phyloP scores from a whole-genome alignment of 2,113 vertebrate genomes.

The Nothocercus nigrocapillus region DNA sequence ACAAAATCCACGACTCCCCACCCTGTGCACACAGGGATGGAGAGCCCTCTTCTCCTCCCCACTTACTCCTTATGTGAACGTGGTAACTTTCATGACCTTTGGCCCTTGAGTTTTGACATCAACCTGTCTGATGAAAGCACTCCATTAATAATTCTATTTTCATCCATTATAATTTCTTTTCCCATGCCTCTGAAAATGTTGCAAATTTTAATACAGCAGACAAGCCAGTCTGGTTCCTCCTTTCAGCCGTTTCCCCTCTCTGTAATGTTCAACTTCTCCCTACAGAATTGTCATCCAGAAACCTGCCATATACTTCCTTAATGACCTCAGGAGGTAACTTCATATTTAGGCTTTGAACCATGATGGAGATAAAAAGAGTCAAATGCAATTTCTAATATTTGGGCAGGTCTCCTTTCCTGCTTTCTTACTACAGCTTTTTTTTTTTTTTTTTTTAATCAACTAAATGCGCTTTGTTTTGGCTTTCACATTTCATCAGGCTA shows the following conservation, averaged over 20 bases:
- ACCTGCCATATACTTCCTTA: constrained; percentile 15
- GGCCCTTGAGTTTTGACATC: not conserved
- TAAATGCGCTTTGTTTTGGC: not conserved
- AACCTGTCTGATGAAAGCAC: constrained; percentile 43
- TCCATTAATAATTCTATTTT: constrained; percentile 43
- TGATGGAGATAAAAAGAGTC: not conserved
- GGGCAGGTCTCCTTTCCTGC: constrained; percentile 11
- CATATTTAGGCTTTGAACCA: constrained; percentile 26
- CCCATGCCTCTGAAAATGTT: not conserved
- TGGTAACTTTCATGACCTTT: not conserved
- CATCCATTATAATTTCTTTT: not conserved
- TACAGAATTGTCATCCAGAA: constrained; percentile 26
- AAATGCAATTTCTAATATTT: not conserved
- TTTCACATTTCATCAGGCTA: not conserved
- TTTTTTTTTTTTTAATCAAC: not conserved
- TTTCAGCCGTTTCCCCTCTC: not conserved
- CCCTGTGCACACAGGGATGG: not conserved
- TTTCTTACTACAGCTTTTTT: not conserved
- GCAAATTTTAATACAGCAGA: not conserved
- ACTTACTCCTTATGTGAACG: not conserved
- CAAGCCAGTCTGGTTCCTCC: not conserved
- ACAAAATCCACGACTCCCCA: not conserved
- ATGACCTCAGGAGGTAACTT: not conserved
- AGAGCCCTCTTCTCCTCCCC: not conserved
- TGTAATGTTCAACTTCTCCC: not conserved